A percentile compares a stretch with the other conserved stretches of the same genome.
These are phyloP conservation scores for Kobus ellipsiprymnus DNA, from an alignment of 2,113 vertebrate species.

Conservation along the genomic window DNA sequence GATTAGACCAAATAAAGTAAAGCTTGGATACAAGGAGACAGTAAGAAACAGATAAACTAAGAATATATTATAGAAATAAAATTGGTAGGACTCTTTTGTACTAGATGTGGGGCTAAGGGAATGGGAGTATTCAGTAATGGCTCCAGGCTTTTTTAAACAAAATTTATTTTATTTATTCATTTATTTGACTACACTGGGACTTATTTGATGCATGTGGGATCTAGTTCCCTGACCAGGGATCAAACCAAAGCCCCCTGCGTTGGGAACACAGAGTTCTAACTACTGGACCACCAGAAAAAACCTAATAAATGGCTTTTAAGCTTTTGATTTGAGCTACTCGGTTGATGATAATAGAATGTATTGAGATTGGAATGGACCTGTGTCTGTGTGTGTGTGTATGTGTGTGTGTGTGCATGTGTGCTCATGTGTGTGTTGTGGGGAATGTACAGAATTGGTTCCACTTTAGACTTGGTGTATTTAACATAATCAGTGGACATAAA, in stretches of 20 bases:
- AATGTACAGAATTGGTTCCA: not conserved
- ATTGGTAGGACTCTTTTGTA: not conserved
- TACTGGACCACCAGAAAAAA: not conserved
- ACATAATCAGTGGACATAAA: not conserved
- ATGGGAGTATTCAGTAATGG: not conserved
- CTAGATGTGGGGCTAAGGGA: not conserved
- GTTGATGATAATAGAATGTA: not conserved
- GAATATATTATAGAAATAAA: not conserved
- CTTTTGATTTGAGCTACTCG: not conserved
- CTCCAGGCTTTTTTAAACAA: not conserved
- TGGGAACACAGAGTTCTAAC: not conserved
- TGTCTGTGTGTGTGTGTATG: not conserved
- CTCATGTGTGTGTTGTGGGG: not conserved
- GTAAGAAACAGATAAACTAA: not conserved
- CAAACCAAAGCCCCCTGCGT: not conserved
- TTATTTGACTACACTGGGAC: not conserved
- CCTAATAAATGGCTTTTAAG: not conserved
- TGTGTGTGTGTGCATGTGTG: fast-evolving
- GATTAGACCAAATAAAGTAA: not conserved
- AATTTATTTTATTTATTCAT: not conserved
- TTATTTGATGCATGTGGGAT: not conserved
- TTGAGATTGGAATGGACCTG: not conserved
- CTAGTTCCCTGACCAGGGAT: not conserved
- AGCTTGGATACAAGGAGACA: not conserved
- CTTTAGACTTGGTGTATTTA: not conserved